Base-by-base conservation (phyloP, 2,888 invertebrate genomes). In the Oligia latruncula region DNA sequence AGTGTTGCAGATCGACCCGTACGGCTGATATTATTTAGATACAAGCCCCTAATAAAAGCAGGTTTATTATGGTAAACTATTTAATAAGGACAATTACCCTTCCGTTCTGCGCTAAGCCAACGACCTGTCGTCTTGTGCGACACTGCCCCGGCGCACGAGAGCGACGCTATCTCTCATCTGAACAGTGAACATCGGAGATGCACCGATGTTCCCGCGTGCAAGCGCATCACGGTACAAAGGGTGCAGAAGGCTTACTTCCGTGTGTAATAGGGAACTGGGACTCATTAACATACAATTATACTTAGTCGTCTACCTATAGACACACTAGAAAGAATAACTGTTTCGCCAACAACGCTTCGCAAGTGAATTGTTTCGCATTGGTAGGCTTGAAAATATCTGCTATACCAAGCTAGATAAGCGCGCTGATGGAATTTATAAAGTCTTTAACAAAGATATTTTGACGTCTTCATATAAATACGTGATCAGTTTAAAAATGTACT, bases 111-210 rank as follows among this genome's bases (percentile, higher is more conserved):
- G 17, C 29, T 17, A 62, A 79, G 81, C 66, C 81, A 84, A 72
- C 80, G 84, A 87, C 77, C 81, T 66, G 77, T 74, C 80, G 49
- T 67, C 64, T 80, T 29, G 73, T 71, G 81, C 78, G 81, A 82
- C 85, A 81, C 81, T 78, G 60, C 72, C 67, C 71, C 77, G 65
- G 86, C 74, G 79, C 88, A 86, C 81, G 86, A 81, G 82, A 86
- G 70, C 89, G 86, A 86, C 82, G 77, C 75, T 88, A 89, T 89
- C 89, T 77, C 40, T 72, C 68, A 86, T 84, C 87, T 80, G 76
- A 73, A 68, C 78, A 76, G 71, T 77, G 71, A 84, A 75, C 81
- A 86, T 87, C 81, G 77, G 49, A 84, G 87, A 87, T 78, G 84
- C 73, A 71, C 67, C 66, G 75, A 64, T 68, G 80, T 86, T 77